phyloP scores from a whole-genome alignment of 1,140 invertebrate species.

The Trichonephila inaurata region DNA sequence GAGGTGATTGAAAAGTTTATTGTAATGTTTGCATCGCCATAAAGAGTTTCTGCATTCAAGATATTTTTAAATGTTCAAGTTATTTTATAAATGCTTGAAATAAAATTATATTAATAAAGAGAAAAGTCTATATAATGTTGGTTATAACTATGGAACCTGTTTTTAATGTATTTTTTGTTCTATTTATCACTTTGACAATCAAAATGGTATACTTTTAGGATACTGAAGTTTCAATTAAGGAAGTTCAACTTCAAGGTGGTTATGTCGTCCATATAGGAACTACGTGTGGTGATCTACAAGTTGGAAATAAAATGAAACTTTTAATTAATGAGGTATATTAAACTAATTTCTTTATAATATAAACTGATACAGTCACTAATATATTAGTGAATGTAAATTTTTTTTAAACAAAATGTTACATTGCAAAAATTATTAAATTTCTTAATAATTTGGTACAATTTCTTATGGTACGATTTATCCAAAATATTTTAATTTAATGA shows the following conservation, averaged over 20 bases:
- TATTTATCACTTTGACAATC: background rate
- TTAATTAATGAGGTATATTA: constrained; percentile 87
- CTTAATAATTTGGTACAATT: no score
- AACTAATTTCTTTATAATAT: background rate
- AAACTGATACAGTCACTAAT: background rate
- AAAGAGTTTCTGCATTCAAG: no score
- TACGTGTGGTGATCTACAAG: constrained; percentile 87
- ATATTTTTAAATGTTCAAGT: no score
- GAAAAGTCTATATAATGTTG: no score
- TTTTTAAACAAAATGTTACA: no score
- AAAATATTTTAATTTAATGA: no score
- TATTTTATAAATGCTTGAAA: no score
- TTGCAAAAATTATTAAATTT: no score
- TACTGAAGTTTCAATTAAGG: constrained; percentile 95
- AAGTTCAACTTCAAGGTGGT: constrained; percentile 97
- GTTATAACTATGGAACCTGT: no score
- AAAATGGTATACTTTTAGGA: constrained; percentile 81
- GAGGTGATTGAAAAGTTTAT: constrained; percentile 83
- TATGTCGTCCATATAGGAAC: constrained; percentile 96
- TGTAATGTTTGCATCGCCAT: background rate
- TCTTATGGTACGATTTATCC: no score
- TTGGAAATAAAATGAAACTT: constrained; percentile 92
- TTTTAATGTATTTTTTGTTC: background rate
- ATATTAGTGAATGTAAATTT: no score
- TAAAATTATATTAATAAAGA: no score